Percentiles rank a stretch among this genome's conserved stretches.
Evolutionary conservation across 2,888 invertebrate species (phyloP).

Genomic region (Cephus runcator): DNA sequence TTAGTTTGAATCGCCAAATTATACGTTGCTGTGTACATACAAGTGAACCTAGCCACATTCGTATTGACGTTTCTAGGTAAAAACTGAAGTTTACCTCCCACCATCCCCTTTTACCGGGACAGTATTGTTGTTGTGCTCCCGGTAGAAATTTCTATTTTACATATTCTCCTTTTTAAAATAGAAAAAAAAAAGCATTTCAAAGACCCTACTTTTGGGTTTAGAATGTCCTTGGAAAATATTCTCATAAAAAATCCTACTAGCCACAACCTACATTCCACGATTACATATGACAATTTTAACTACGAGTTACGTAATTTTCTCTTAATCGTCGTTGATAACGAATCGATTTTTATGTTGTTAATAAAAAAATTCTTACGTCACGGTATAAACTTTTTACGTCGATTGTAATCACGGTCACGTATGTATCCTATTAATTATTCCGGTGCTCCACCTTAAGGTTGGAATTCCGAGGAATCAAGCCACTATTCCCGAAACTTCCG

Average conservation of each 20-base stretch:
- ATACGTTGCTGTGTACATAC: neutral
- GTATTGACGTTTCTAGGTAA: neutral
- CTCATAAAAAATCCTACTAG: neutral
- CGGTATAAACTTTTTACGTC: neutral
- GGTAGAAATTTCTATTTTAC: neutral
- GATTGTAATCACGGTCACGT: neutral
- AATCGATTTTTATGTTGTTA: no score
- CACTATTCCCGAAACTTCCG: neutral
- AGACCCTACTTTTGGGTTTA: neutral
- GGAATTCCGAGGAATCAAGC: neutral
- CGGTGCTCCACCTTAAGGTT: neutral
- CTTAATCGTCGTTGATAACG: neutral
- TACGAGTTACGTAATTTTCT: neutral
- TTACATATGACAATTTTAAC: neutral
- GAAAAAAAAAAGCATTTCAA: neutral
- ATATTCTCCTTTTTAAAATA: neutral
- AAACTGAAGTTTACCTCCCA: neutral
- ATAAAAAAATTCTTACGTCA: no score
- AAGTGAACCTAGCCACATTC: neutral
- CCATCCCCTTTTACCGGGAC: neutral
- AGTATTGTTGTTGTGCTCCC: no score
- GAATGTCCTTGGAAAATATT: neutral
- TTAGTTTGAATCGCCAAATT: neutral
- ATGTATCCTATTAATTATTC: neutral
- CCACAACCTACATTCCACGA: neutral